Evolutionary conservation across 1,140 invertebrate genomes (phyloP), one percentile per base, ranked within the genome.

Genomic region (Pogonomyrmex barbatus): DNA sequence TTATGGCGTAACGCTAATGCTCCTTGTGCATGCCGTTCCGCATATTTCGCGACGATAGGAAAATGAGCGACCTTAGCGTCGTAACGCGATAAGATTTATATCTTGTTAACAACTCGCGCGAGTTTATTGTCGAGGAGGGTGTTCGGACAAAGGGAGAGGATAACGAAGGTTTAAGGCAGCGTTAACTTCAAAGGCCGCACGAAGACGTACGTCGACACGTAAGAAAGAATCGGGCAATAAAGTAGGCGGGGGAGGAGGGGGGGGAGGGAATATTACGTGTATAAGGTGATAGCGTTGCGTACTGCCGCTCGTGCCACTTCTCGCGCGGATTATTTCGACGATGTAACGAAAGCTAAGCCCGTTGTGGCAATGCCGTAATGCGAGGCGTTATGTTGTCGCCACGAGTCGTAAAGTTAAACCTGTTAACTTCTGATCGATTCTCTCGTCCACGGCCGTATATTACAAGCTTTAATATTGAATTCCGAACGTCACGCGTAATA

Each of bases 341-440:
- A 52, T 78, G 45, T 85, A 65, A 78, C 73, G 58, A 63, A 65
- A 65, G 73, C 30, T 56, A 45, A 54, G 47, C 47, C 24, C 58
- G 71, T 24, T 45, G 58, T 30, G 10, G 58, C 30, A n/a, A 33
- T 50, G 68, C 14, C 50, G 42, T 65, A 85, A 78, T 33, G 36
- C 62, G n/a, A 45, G 4, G 60, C 8, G 68, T 73, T 68, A 70
- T 89, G 88, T 91, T 90, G 89, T 91, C 91, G 92, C 90, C 92
- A 91, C 88, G 92, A 93, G 92, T 91, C 92, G 91, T 94, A 91
- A 94, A 93, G 91, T 90, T 91, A 91, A 91, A 92, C 91, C 91
- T 93, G 92, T 93, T 94, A 94, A 93, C 92, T 92, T 91, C 88
- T 93, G 92, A 94, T 94, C 92, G 93, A 94, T 92, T 93, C 89